phyloP scores from a whole-genome alignment of 2,113 vertebrate genomes.

The Astur gentilis region DNA sequence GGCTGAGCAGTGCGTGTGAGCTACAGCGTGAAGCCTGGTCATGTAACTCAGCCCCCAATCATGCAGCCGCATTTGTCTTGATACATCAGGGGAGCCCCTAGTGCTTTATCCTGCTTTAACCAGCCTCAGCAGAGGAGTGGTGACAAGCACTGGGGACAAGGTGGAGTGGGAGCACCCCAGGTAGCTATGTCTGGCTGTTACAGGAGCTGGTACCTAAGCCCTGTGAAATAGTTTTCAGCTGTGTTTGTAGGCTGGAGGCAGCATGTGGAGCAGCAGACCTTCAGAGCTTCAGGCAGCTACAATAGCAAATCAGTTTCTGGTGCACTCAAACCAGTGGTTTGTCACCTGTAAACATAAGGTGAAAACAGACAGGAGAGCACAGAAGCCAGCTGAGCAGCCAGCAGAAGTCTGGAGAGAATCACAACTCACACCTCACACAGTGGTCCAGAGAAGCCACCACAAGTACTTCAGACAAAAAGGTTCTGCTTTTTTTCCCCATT shows the following conservation, averaged over 20 bases:
- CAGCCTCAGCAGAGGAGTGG: background rate
- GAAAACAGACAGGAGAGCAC: background rate
- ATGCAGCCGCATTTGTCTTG: background rate
- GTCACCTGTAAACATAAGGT: background rate
- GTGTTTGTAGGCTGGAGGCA: background rate
- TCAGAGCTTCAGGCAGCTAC: background rate
- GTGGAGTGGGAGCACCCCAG: background rate
- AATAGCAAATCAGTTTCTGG: background rate
- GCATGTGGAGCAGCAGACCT: background rate
- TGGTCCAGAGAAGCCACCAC: background rate
- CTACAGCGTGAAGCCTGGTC: background rate
- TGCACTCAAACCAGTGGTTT: background rate
- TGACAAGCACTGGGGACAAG: background rate
- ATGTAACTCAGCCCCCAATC: fast-evolving
- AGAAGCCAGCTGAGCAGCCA: background rate
- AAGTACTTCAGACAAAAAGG: background rate
- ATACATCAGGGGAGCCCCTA: background rate
- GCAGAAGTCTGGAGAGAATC: background rate
- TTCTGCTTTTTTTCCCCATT: background rate
- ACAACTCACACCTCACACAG: background rate
- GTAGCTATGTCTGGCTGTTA: background rate
- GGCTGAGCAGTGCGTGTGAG: background rate
- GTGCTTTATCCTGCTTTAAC: background rate
- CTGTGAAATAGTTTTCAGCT: background rate
- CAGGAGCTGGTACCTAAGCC: background rate